Conservation (phyloP, 1,140 invertebrate genomes). For the Rhagoletis zephyria region DNA sequence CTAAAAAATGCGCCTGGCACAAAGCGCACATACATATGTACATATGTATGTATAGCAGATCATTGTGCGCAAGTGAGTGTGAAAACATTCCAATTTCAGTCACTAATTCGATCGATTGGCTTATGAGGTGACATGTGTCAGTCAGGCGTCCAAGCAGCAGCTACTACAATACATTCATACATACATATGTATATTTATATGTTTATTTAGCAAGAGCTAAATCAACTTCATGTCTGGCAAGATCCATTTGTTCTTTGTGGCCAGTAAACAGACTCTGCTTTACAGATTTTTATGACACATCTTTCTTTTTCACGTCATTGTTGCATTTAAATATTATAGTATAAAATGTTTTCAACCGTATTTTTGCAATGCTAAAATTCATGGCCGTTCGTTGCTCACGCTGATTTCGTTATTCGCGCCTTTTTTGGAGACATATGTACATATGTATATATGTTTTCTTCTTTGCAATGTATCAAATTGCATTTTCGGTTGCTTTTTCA, state of each 20-base stretch:
- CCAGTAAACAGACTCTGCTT: background rate
- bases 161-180: no score
- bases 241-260: slow-evolving; percentile 12
- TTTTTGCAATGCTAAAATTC: background rate
- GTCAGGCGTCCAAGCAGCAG: background rate
- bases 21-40: background rate
- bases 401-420: background rate
- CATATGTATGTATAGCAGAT: background rate
- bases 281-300: no score
- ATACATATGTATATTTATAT: no score
- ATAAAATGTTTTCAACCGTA: slow-evolving; percentile 5
- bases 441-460: no score
- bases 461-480: slow-evolving; percentile 22
- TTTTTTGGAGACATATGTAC: background rate
- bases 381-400: background rate
- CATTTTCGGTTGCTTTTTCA: background rate
- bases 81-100: slow-evolving; percentile 44
- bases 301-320: background rate
- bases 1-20: background rate
- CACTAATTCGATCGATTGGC: slow-evolving; percentile 31
- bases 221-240: background rate
- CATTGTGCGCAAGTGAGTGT: slow-evolving; percentile 32
- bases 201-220: background rate
- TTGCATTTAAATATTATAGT: background rate
- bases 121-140: slow-evolving; percentile 23